Percentiles rank a stretch among this genome's conserved stretches.
phyloP scores from a whole-genome alignment of 1,140 invertebrate genomes.

The Papilio aristodemus region DNA sequence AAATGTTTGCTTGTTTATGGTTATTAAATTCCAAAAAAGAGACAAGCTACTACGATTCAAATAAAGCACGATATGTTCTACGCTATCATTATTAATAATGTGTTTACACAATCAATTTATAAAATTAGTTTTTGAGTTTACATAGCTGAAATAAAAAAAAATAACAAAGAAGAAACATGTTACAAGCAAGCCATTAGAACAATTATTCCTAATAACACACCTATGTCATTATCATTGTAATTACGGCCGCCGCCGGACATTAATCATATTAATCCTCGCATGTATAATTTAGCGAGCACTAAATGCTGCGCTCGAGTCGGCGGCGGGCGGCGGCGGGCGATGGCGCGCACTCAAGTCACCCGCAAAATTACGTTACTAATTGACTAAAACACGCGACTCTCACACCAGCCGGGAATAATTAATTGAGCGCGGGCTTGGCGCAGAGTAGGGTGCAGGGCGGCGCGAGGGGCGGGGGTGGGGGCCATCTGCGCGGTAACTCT shows the following conservation, averaged over 20 bases:
- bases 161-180: slow-evolving; percentile 1
- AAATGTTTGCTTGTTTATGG: too few species aligned
- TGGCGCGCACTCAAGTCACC: slow-evolving; percentile 74
- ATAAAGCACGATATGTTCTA: neutral
- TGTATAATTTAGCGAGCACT: slow-evolving; percentile 58
- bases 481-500: slow-evolving; percentile 75
- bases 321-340: slow-evolving; percentile 52
- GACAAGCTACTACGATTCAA: too few species aligned
- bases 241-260: slow-evolving; percentile 38
- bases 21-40: neutral
- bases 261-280: slow-evolving; percentile 39
- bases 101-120: neutral
- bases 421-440: slow-evolving; percentile 72
- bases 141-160: slow-evolving; percentile 6
- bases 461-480: slow-evolving; percentile 37
- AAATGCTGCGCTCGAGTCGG: slow-evolving; percentile 53
- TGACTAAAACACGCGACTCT: slow-evolving; percentile 80
- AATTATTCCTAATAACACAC: slow-evolving; percentile 30
- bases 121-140: neutral
- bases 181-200: slow-evolving; percentile 3
- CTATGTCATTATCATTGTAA: slow-evolving; percentile 30
- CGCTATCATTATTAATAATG: neutral
- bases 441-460: slow-evolving; percentile 41
- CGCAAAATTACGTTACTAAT: slow-evolving; percentile 81
- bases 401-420: slow-evolving; percentile 79